phyloP scores from a whole-genome alignment of 2,113 vertebrate genomes.

The Microtus richardsoni region DNA sequence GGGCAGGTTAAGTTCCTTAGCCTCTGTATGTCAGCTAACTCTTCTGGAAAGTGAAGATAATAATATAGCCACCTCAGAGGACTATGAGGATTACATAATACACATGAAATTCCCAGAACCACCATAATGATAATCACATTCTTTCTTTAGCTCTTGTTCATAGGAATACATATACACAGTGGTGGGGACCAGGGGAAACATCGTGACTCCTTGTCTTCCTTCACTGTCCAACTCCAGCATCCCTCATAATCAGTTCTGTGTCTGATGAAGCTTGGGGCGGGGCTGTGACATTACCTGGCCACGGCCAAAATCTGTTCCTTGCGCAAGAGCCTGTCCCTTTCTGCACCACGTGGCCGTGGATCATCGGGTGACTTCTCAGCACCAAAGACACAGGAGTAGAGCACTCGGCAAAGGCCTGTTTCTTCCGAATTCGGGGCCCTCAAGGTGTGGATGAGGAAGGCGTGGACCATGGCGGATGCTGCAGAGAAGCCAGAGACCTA shows the following conservation, averaged over 20 bases:
- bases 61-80: background rate
- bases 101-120: background rate
- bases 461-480: slow-evolving; percentile 76
- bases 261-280: background rate
- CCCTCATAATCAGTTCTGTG: background rate
- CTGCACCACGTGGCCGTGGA: slow-evolving; percentile 5
- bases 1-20: background rate
- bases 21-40: slow-evolving; percentile 11
- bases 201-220: background rate
- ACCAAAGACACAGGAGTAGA: slow-evolving; percentile 79
- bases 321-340: slow-evolving; percentile 77
- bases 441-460: slow-evolving; percentile 79
- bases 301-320: slow-evolving; percentile 81
- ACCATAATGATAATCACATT: background rate
- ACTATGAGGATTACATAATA: background rate
- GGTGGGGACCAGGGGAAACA: background rate
- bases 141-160: slow-evolving; percentile 5
- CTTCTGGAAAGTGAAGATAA: background rate
- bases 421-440: slow-evolving; percentile 51
- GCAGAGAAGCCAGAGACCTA: slow-evolving; percentile 41
- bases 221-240: background rate
- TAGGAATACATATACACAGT: background rate
- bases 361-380: slow-evolving; percentile 53
- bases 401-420: slow-evolving; percentile 65
- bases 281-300: slow-evolving; percentile 73